Base-by-base conservation (phyloP, 2,888 invertebrate species). In the Clivina fossor region DNA sequence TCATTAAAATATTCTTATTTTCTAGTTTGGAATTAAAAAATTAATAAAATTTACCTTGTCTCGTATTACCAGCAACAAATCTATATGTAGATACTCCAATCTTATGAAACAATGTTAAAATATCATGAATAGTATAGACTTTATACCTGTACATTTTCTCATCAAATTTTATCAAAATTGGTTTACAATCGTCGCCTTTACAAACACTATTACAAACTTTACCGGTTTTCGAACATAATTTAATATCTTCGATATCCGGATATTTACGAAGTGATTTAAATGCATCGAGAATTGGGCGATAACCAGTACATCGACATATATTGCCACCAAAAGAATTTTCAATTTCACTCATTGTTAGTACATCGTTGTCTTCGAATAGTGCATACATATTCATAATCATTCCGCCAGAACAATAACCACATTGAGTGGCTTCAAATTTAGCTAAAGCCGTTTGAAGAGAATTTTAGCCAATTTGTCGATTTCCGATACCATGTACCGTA, bases 21-120 rank as follows among this genome's bases (percentile, higher is more conserved):
- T n/a, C n/a, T n/a, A n/a, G n/a, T n/a, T n/a, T n/a, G n/a, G n/a
- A n/a, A n/a, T n/a, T n/a, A n/a, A n/a, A n/a, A n/a, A n/a, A n/a
- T n/a, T n/a, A n/a, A n/a, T n/a, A n/a, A n/a, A n/a, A n/a, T n/a
- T 3, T 71, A 86, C 90, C 90, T 71, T 80, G 81, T 2, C 84
- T 86, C 1, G 89, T 89, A 66, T 89, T 88, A 20, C 90, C 90
- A 16, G 84, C 84, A 2, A 88, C 79, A 0, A 89, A 67, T 62
- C 80, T 75, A 63, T 83, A 86, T 9, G 75, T 73, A 4, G 71
- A 68, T 4, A 71, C 61, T 1, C 76, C 74, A 30, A 78, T 74
- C 41, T 70, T 71, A 5, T 68, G 62, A 33, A 88, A 70, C 1
- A 82, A 70, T 66, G 77, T 70, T 62, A 84, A 81, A 7, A 86